Base-by-base conservation (phyloP, 1,140 invertebrate genomes). In the Drosophila sp. region DNA sequence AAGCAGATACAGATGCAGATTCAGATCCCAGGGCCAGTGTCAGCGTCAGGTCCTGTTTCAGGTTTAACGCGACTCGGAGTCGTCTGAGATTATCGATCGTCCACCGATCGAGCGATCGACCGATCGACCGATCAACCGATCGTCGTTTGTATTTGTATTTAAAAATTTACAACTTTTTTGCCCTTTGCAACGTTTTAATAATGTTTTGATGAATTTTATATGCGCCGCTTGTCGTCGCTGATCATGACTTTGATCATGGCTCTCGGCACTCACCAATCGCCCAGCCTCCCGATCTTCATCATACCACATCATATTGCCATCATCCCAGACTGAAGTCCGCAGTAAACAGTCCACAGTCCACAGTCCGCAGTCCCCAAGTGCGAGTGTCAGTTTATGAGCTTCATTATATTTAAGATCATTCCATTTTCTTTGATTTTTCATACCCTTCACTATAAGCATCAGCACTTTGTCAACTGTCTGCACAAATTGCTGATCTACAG, bases 181-280 rank as follows among this genome's bases (percentile, higher is more conserved):
- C 46, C 48, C 34, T 66, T 65, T 62, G 61, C 56, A 87, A 82
- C 82, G 61, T 87, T 87, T 87, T 89, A 89, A 87, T 87, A 87
- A 87, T 80, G 72, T 89, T 87, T 87, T 83, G 83, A 83, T 87
- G 79, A 89, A 83, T 89, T 87, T 87, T 77, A 87, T 87, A 89
- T 89, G 79, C 83, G 64, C 58, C 76, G 83, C 83, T 89, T 87
- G 83, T 87, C 83, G 83, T 89, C 83, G 83, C 77, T 50, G 79
- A 64, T 79, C 69, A 73, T 70, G 64, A 64, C 65, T 61, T 72
- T 72, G 78, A 78, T 80, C 75, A 46, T 25, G 16, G 41, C 58
- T 61, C 38, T 61, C 73, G 79, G 78, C 76, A 45, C 72, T 74
- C 54, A 57, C 16, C 13, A 32, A 27, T 36, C 56, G 38, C 21